Evolutionary conservation across 2,113 vertebrate species (phyloP), one percentile per base, ranked within the genome.

Genomic region (Quiscalus mexicanus): DNA sequence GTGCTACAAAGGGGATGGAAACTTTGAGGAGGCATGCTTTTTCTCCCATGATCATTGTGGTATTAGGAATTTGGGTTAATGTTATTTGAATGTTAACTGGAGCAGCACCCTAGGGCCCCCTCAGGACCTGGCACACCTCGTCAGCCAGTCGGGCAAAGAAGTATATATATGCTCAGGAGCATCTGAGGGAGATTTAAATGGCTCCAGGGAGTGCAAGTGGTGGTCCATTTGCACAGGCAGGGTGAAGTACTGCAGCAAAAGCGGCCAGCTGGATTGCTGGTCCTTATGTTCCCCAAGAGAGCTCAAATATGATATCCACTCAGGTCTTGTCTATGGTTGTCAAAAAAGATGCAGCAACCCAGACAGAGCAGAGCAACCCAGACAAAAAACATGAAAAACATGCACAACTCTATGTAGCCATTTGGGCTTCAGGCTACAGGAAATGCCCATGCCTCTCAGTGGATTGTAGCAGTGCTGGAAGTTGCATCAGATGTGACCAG

Each of bases 321-420:
- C 27, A 52, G 15, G 23, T 65, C 15, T 44, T 49, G 19, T 28
- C 27, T 58, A 37, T 58, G 31, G 18, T 9, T 2, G 2, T 35
- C 0, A 0, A 59, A 28, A 58, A 44, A 33, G 18, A 28, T 74
- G 10, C 3, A 5, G 10, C 15, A 19, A 49, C 27, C 9, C 37
- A 33, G 35, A 58, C 16, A 35, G 37, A 37, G 37, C 37, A 37
- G 37, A 5, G 10, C 15, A 19, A 55, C 27, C 11, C 37, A 33
- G 35, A 58, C 16, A 35, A 37, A 37, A 37, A 37, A 11, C 0
- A 42, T 27, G 13, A 10, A 42, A 56, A 64, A 23, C 22, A 23
- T 64, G 14, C 18, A 19, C 23, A 80, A 33, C 23, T 35, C 25
- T 25, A 9, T 10, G 12, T 18, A 58, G 6, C 3, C 6, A 15